Percentiles rank a stretch among this genome's conserved stretches.
These are phyloP conservation scores for Drosophila macrospina DNA, from an alignment of 2,888 invertebrate genomes.

Conservation along the genomic window DNA sequence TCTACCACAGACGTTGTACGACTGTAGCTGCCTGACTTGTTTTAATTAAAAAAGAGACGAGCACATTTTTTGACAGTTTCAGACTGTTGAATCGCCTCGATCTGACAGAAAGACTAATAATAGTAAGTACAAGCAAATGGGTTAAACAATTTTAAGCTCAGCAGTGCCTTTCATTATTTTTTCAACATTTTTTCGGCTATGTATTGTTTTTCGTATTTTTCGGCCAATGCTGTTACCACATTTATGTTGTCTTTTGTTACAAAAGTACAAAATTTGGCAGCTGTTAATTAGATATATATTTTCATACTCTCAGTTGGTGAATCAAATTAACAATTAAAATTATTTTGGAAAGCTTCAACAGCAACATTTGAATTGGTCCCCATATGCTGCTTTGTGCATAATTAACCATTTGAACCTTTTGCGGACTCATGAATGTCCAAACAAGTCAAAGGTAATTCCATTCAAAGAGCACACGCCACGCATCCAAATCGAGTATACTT, in stretches of 20 bases:
- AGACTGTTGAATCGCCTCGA: neutral
- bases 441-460: conserved; percentile 49
- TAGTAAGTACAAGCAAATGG: neutral
- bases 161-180: neutral
- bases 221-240: neutral
- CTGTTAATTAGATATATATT: neutral
- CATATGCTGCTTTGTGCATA: conserved; percentile 30
- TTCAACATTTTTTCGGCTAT: neutral
- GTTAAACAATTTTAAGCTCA: neutral
- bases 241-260: neutral
- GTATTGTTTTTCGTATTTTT: neutral
- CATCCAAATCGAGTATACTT: conserved; percentile 12
- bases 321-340: conserved; percentile 10
- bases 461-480: neutral
- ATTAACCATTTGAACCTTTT: conserved; percentile 29
- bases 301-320: neutral
- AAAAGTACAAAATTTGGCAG: neutral
- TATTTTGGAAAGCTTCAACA: conserved; percentile 3
- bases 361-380: conserved; percentile 26
- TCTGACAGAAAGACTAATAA: too few species aligned
- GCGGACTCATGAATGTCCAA: conserved; percentile 30
- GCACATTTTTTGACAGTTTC: neutral
- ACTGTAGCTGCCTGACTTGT: too few species aligned
- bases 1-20: too few species aligned
- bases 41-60: too few species aligned